Conservation (phyloP, 2,113 vertebrate species). For the Grallaria varia region DNA sequence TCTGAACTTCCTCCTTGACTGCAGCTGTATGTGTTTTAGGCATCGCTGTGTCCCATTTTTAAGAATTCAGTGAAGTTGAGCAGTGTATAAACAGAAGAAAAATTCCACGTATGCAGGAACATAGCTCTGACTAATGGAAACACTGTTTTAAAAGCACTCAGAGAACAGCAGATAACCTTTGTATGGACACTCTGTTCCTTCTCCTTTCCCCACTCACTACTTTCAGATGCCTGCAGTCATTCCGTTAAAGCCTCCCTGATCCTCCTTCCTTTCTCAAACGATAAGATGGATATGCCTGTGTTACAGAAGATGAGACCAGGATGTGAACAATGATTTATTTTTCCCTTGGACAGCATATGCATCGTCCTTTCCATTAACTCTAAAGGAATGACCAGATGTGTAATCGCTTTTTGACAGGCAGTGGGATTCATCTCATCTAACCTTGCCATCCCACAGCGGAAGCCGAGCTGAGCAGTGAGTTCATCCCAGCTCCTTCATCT, state of each 20-base stretch:
- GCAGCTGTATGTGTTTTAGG: neutral
- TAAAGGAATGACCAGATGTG: neutral
- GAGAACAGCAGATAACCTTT: neutral
- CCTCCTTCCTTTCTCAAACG: neutral
- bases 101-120: neutral
- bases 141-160: neutral
- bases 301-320: slow-evolving; percentile 13
- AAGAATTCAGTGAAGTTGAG: neutral
- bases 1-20: neutral
- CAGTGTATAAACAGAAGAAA: neutral
- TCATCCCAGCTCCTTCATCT: neutral
- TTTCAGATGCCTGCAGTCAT: neutral
- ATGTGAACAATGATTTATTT: slow-evolving; percentile 45
- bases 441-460: neutral
- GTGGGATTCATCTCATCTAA: slow-evolving; percentile 14
- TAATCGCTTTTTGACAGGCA: neutral
- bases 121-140: neutral
- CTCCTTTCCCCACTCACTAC: neutral
- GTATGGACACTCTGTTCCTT: neutral
- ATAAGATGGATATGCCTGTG: neutral
- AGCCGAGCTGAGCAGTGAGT: neutral
- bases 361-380: slow-evolving; percentile 44
- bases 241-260: slow-evolving; percentile 26
- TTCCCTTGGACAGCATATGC: slow-evolving; percentile 15
- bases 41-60: neutral